Evolutionary conservation across 2,113 vertebrate genomes (phyloP), one percentile per base, ranked within the genome.

Genomic region (Grantiella picta): DNA sequence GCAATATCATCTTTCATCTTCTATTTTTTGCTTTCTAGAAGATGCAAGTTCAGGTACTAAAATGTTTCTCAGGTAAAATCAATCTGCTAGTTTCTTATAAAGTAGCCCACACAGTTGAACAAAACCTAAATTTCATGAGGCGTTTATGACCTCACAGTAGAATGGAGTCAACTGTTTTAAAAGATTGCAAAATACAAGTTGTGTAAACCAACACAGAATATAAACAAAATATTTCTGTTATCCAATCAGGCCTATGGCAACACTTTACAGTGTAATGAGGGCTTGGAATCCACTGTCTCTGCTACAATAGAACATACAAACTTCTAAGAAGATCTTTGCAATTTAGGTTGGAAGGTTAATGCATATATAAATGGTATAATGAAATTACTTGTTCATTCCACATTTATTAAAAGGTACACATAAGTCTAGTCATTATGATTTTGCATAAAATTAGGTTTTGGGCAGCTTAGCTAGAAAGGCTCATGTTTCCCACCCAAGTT

Each of bases 21-120:
- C 36, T 90, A 2, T 28, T 89, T 96, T 95, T 96, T 68, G 65
- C 13, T 90, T 96, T 93, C 89, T 90, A 73, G 82, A 70, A 91
- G 88, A 91, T 87, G 78, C 28, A 91, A 53, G 57, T 94, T 76
- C 45, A 89, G 88, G 80, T 33, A 82, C 47, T 70, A 61, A 59
- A 84, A 90, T 23, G 6, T 79, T 83, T 76, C 64, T 42, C 91
- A 95, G 89, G 71, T 93, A 97, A 49, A 54, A 87, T 85, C 79
- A 73, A 66, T 86, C 56, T 92, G 80, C 57, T 71, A 44, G 25
- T 20, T 49, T 35, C 56, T 86, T 86, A 28, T 14, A 75, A 72
- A 95, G 64, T 73, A 83, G 54, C 70, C 76, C 56, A 92, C 52
- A 53, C 8, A 38, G 33, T 68, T 89, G 93, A 84, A 86, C 23